Evolutionary conservation across 1,140 invertebrate species (phyloP), one percentile per base, ranked within the genome.

Genomic region (Lepidurus couesii): DNA sequence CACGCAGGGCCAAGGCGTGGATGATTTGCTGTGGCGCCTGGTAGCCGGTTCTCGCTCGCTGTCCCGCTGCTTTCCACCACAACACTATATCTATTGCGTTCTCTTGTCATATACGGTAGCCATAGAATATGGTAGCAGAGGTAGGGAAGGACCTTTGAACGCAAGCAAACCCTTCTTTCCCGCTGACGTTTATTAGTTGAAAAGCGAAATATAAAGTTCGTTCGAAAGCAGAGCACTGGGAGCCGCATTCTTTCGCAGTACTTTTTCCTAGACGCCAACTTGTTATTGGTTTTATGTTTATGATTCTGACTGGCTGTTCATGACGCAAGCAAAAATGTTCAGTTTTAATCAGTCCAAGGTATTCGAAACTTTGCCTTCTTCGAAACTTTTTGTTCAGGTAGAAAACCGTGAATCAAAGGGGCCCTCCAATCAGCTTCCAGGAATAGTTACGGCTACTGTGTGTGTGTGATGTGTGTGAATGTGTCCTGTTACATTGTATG

Each of bases 101-200:
- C 53, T 65, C 53, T n/a, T 65, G 53, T 65, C 53, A 65, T 65
- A 65, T 65, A 65, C 53, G 53, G 53, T 65, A 65, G 53, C 53
- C 53, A 65, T 65, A 65, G 16, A 65, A 65, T 21, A 21, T 13
- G 13, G 13, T 7, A 65, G 13, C 6, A 6, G 8, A 9, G 21
- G 21, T n/a, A 65, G 21, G 53, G 53, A 21, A 21, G 53, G 4
- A 47, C 47, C 53, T 65, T 65, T 65, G 0, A 65, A 21, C 53
- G 34, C 34, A 65, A 65, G 21, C 53, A 13, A 65, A 65, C 21
- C 21, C 21, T 65, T 21, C 53, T 65, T 65, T n/a, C n/a, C 13
- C 0, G 53, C 21, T 16, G 7, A n/a, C 21, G 16, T 65, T 9
- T 65, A n/a, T 65, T 21, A 16, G 4, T 65, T 65, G 53, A 65